These are phyloP conservation scores for Apostichopus japonicus DNA, from an alignment of 35 echinoderm and acorn worm species.

Conservation along the genomic window DNA sequence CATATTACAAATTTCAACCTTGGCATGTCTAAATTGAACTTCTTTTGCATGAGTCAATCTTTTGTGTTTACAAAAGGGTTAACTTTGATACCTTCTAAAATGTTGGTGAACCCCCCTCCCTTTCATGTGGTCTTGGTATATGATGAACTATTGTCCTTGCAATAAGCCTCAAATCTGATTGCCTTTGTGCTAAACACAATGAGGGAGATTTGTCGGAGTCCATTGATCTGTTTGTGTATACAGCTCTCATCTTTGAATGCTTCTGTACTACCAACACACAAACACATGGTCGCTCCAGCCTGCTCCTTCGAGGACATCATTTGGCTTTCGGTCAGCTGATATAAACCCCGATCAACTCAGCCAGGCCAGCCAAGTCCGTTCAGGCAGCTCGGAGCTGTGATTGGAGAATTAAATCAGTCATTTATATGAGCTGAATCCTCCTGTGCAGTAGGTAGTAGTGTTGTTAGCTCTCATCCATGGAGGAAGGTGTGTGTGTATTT, in stretches of 20 bases:
- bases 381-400: neutral
- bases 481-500: neutral
- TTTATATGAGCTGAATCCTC: neutral
- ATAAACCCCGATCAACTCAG: no score
- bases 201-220: constrained; percentile 9
- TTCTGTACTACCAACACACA: no score
- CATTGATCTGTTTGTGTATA: constrained; percentile 42
- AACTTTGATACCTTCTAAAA: neutral
- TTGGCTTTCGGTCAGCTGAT: no score
- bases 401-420: neutral
- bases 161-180: constrained; percentile 44
- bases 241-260: neutral
- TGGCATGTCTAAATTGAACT: constrained; percentile 5
- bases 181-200: constrained; percentile 21
- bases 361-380: no score
- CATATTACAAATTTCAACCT: neutral
- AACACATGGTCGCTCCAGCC: no score
- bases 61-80: neutral
- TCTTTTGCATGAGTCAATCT: constrained; percentile 39
- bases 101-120: neutral
- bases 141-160: constrained; percentile 32
- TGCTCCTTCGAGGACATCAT: no score
- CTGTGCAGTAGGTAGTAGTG: no score
- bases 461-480: no score
- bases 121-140: neutral